These are phyloP conservation scores for Xenopus petersii DNA, from an alignment of 2,797 vertebrate genomes.

Conservation along the genomic window DNA sequence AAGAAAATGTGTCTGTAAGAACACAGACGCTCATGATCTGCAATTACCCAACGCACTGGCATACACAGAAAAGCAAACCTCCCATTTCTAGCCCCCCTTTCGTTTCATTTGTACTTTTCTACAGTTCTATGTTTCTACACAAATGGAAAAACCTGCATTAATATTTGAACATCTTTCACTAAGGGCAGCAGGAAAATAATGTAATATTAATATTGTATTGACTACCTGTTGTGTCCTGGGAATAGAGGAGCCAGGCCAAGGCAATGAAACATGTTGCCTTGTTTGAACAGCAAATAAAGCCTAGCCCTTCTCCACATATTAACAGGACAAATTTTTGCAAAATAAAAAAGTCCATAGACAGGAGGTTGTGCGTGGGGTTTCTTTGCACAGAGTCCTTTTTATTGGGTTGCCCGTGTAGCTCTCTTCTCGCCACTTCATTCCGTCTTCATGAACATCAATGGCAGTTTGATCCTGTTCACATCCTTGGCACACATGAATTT, in stretches of 20 bases:
- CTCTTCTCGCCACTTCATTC: neutral
- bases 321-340: neutral
- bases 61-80: neutral
- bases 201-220: constrained; percentile 25
- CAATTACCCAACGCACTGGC: no score
- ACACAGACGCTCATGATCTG: no score
- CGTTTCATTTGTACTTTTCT: neutral
- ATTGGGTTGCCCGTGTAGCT: neutral
- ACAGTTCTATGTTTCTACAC: neutral
- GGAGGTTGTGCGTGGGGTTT: neutral
- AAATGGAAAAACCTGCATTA: constrained; percentile 7
- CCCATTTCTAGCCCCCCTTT: neutral
- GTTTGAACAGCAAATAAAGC: constrained; percentile 8
- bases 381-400: neutral
- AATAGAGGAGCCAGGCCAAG: constrained; percentile 49
- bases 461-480: neutral
- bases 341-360: neutral
- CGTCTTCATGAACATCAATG: neutral
- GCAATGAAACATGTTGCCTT: constrained; percentile 1
- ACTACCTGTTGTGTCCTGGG: constrained; percentile 54
- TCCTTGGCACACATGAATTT: no score
- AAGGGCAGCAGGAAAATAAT: constrained; percentile 12
- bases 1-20: no score
- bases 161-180: constrained; percentile 8
- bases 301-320: neutral